Evolutionary conservation across 2,797 vertebrate species (phyloP).

Genomic region (Amblyopsis hoosieri): DNA sequence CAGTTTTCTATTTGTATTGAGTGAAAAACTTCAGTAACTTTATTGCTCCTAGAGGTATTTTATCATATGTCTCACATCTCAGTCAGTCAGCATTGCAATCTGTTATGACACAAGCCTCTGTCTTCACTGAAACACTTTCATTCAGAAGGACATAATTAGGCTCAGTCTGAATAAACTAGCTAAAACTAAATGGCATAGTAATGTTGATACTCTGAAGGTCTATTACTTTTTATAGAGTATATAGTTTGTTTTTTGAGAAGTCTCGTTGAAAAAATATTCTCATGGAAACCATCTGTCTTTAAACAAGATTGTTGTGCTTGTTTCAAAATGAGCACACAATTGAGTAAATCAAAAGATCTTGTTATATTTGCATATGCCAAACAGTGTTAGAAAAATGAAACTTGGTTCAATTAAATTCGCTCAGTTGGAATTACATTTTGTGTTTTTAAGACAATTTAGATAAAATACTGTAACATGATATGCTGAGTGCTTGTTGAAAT

Average conservation of each 20-base stretch:
- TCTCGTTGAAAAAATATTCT: slow-evolving; percentile 65
- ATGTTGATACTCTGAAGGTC: slow-evolving; percentile 24
- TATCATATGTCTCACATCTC: not conserved
- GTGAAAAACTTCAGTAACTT: not conserved
- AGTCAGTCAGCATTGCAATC: no score
- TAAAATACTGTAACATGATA: no score
- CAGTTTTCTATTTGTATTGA: not conserved
- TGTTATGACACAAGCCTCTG: slow-evolving; percentile 19
- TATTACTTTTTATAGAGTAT: slow-evolving; percentile 60
- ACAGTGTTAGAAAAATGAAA: no score
- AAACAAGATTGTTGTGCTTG: slow-evolving; percentile 39
- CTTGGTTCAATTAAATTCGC: no score
- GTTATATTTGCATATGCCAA: slow-evolving; percentile 19
- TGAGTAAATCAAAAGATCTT: slow-evolving; percentile 29
- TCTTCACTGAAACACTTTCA: slow-evolving; percentile 22
- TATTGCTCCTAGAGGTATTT: not conserved
- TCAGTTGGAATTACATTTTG: no score
- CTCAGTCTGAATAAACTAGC: slow-evolving; percentile 36
- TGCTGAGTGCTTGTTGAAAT: no score
- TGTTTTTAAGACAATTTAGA: no score
- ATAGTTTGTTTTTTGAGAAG: slow-evolving; percentile 58
- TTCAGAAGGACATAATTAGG: slow-evolving; percentile 37
- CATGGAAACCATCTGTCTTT: slow-evolving; percentile 68
- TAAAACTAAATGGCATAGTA: slow-evolving; percentile 41
- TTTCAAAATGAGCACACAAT: slow-evolving; percentile 48